Base-by-base conservation (phyloP, 1,140 invertebrate genomes). In the Xylocopa sonorina region DNA sequence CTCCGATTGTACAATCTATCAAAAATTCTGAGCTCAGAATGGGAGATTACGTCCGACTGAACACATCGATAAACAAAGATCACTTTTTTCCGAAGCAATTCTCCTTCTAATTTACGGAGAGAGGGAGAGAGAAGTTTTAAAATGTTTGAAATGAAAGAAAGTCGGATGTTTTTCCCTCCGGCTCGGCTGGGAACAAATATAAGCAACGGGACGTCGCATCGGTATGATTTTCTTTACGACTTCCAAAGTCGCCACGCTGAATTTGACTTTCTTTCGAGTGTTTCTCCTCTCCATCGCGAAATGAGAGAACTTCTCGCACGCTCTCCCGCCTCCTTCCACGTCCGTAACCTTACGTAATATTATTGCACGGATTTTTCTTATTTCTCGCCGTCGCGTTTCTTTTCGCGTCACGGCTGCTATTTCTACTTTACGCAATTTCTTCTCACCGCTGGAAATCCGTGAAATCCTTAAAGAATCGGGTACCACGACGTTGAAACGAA, bases 291-390 rank as follows among this genome's bases (percentile, higher is more conserved):
- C 72, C 73, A 64, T 50, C 67, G 53, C 24, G 78, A 74, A 84
- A 84, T 67, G 72, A 85, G 82, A 77, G 78, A 84, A 85, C 82
- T 84, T 85, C 80, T 80, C 77, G 55, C 80, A 43, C 68, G 62
- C 4, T 57, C 29, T 57, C 71, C 21, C 51, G 29, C 21, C 32
- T 34, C 10, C 55, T 5, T 34, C 7, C 21, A n/a, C 50, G 27
- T n/a, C 27, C 24, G 53, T 76, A 77, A 83, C 80, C 68, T 81
- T 73, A 73, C 55, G 80, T 74, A 83, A 85, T 84, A 85, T 85
- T 84, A 81, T 81, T 53, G 43, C 67, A 24, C 16, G 29, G 34
- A 69, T 77, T 83, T 78, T 83, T 69, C 81, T 60, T 71, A 32
- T 73, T 83, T 50, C 41, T 24, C 10, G 1, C 9, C 55, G 41